Percentiles rank a stretch among this genome's conserved stretches.
Conservation (phyloP, 2,797 vertebrate genomes). For the Oreochromis grahami region DNA sequence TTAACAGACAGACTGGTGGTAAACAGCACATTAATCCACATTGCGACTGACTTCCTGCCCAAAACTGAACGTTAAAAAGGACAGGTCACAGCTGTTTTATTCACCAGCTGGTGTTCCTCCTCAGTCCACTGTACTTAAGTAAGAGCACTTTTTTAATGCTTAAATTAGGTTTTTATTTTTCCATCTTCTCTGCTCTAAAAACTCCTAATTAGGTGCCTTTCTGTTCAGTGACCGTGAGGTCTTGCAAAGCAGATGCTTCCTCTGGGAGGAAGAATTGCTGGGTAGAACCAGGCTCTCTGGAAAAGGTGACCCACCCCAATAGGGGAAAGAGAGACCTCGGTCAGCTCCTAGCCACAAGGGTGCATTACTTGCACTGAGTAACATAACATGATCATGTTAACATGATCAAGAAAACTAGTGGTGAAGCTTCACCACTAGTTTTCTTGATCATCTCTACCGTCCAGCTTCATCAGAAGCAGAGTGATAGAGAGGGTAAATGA, state of each 20-base stretch:
- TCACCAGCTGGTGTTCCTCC: neutral
- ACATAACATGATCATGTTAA: too few species aligned
- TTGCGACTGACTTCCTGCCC: neutral
- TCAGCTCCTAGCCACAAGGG: fast-evolving
- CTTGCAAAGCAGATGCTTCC: neutral
- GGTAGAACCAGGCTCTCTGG: neutral
- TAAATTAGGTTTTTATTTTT: neutral
- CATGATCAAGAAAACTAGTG: too few species aligned
- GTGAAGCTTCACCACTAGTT: neutral
- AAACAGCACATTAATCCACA: neutral
- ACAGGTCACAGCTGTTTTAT: neutral
- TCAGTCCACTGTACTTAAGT: neutral
- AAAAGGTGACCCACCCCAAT: neutral
- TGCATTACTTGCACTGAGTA: neutral
- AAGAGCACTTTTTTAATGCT: neutral
- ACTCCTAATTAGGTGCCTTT: neutral
- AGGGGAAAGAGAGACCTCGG: fast-evolving
- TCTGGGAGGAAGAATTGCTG: neutral
- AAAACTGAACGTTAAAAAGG: neutral
- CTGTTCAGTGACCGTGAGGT: neutral
- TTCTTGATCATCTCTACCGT: neutral
- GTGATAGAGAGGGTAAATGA: neutral
- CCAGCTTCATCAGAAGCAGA: neutral
- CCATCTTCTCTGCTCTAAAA: neutral
- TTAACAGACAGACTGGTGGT: neutral